Conservation (phyloP, 2,888 invertebrate genomes). For the Drosophila anomelani region DNA sequence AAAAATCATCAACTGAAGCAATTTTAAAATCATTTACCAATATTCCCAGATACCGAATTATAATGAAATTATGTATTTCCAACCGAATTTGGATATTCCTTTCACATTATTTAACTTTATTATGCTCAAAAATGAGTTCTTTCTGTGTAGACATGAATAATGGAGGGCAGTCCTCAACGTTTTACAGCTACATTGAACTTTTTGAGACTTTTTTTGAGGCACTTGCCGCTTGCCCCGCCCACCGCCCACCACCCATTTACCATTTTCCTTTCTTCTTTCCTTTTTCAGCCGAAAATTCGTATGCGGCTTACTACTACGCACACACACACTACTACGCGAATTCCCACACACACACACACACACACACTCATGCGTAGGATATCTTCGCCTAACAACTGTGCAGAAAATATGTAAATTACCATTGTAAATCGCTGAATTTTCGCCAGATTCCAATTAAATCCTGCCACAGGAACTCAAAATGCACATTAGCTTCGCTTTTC, state of each 20-base stretch:
- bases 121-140: background rate
- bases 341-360: conserved; percentile 27
- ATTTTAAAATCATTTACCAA: background rate
- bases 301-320: conserved; percentile 80
- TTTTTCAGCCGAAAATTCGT: conserved; percentile 36
- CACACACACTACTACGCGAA: conserved; percentile 39
- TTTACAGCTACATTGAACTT: conserved; percentile 80
- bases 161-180: conserved; percentile 50
- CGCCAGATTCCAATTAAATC: conserved; percentile 42
- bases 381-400: conserved; percentile 70
- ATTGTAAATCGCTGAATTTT: conserved; percentile 61
- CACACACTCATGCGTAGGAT: conserved; percentile 33
- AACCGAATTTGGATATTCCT: too few relatives aligned
- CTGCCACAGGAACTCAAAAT: conserved; percentile 54
- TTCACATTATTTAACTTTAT: background rate
- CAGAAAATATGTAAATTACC: conserved; percentile 74
- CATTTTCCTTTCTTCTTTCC: conserved; percentile 12
- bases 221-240: conserved; percentile 61
- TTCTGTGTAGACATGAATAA: conserved; percentile 42
- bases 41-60: too few relatives aligned
- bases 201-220: conserved; percentile 60
- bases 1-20: background rate
- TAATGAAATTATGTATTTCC: background rate
- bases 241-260: conserved; percentile 23
- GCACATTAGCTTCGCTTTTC: conserved; percentile 54